Evolutionary conservation across 2,888 invertebrate genomes (phyloP), one percentile per base, ranked within the genome.

Genomic region (Eristalis tenax): DNA sequence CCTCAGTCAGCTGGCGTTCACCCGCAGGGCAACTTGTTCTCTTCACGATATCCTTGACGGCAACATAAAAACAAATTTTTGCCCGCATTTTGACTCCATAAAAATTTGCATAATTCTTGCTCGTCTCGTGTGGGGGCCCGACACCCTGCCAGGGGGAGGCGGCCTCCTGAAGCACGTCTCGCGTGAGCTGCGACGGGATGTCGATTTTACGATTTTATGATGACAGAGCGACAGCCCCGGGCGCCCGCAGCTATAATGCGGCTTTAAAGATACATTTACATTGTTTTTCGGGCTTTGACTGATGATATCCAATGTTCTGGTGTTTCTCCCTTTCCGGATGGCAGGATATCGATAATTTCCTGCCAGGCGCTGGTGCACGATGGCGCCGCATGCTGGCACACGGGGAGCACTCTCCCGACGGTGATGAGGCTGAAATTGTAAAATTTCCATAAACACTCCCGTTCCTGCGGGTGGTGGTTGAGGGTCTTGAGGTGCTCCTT

Each of bases 331-430:
- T 18, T 50, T 18, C 50, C 50, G 50, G 50, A 50, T 18, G 50
- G 43, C 50, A 76, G 79, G 79, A 79, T 87, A 87, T 87, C 83
- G 83, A 87, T 80, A 80, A 76, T 73, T 80, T 83, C 76, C 83
- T 86, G 82, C 77, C 68, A 43, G 43, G 38, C 43, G 63, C 0
- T n/a, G 43, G 43, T 15, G 69, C 50, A 40, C 10, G 68, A 64
- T 38, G 64, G 57, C 23, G 57, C 10, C 56, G 66, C 28, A 28
- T 28, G 28, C 28, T 61, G 73, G 50, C 63, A 22, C 59, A 38
- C 43, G 43, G 35, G 56, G 22, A 32, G 50, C 35, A 35, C 38
- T 13, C 13, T 13, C 43, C 22, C 66, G 79, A 26, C 57, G 66
- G 43, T 69, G 74, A 26, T 66, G 69, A 68, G 69, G 50, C 43